Evolutionary conservation across 1,140 invertebrate genomes (phyloP), one percentile per base, ranked within the genome.

Genomic region (Drosophila ficusphila): DNA sequence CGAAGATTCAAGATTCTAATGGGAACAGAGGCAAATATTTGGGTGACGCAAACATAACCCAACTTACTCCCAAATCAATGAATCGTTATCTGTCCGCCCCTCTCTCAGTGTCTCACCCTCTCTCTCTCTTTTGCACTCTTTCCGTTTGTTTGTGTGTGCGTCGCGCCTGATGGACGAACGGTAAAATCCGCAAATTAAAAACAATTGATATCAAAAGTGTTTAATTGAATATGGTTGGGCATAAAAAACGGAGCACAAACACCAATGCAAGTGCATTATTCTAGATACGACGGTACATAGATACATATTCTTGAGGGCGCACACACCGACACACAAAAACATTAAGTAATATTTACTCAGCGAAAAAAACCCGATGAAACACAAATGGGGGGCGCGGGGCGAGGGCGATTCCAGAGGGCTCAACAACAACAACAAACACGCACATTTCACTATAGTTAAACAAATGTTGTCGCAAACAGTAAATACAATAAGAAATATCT

Each of bases 21-120:
- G 61, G 61, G 68, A 71, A 69, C 52, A 69, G 34, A 47, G 16
- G 56, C 62, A 74, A 76, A 62, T 81, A 88, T 86, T 81, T 86
- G 69, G 76, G 81, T 86, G 81, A 86, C 76, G 81, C 81, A 86
- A 86, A 86, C 81, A 86, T 86, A 86, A 86, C 81, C 81, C 82
- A 54, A 86, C 81, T 86, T 67, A 68, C 36, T 86, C 57, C 49
- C 69, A 71, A 73, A 73, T 72, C 36, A 64, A 62, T 73, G 57
- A 47, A 58, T 53, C 31, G 41, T 44, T 53, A 71, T 72, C 54
- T 62, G 41, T 47, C 27, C 39, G 33, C 18, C 18, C 19, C 56
- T 56, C 49, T 58, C 47, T 54, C n/a, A n/a, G n/a, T n/a, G n/a
- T n/a, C 14, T 18, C 21, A 6, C 42, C 0, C 42, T 7, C 29